These are phyloP conservation scores for Macropus fuliginosus DNA, from an alignment of 2,797 vertebrate species.

Conservation along the genomic window DNA sequence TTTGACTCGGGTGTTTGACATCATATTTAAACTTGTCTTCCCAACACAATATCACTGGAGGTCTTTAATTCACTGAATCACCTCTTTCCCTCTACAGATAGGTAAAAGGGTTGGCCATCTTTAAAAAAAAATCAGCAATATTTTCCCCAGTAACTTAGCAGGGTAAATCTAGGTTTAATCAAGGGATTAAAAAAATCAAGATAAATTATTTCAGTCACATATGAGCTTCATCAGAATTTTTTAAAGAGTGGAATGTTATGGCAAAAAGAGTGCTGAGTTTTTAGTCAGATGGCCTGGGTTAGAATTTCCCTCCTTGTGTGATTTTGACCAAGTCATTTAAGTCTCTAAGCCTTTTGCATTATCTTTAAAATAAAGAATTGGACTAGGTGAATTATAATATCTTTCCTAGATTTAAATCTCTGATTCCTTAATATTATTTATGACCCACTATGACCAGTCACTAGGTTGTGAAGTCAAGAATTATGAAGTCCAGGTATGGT, in stretches of 20 bases:
- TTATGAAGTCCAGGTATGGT: background rate
- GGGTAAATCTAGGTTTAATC: no score
- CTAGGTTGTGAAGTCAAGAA: background rate
- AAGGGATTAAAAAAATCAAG: background rate
- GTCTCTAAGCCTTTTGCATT: background rate
- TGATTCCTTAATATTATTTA: background rate
- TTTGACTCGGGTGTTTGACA: background rate
- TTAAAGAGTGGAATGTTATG: background rate
- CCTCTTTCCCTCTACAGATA: background rate
- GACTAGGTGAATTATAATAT: background rate
- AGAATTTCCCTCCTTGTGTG: background rate
- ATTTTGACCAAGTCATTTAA: background rate
- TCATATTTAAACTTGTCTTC: background rate
- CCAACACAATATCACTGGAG: background rate
- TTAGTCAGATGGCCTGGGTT: background rate
- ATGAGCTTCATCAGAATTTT: background rate
- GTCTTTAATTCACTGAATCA: background rate
- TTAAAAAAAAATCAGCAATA: background rate
- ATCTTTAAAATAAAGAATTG: background rate
- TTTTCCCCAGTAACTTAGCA: background rate
- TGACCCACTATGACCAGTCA: no score
- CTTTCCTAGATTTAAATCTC: background rate
- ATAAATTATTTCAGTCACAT: background rate
- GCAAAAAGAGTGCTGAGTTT: background rate
- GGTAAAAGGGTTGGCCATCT: background rate